Conservation (phyloP, 2,888 invertebrate species). For the Cheiracanthium punctorium region DNA sequence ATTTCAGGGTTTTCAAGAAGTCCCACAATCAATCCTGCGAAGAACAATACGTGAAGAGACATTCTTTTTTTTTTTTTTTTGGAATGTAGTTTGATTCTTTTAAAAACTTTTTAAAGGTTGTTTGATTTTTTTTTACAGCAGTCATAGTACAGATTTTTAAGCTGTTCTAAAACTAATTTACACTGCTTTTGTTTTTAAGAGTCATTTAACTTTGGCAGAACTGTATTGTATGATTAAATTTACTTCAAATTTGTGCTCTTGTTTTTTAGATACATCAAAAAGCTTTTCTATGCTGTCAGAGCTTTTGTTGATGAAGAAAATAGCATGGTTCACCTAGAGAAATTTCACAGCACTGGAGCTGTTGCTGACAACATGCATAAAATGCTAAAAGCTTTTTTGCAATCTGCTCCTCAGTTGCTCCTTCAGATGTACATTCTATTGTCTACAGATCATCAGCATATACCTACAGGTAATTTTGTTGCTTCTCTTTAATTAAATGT, state of each 20-base stretch:
- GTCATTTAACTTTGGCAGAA: no score
- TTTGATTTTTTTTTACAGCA: no score
- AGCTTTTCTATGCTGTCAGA: conserved; percentile 54
- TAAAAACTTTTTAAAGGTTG: no score
- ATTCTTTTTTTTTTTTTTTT: no score
- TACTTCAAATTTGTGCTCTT: neutral
- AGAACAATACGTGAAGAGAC: no score
- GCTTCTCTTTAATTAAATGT: neutral
- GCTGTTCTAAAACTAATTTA: no score
- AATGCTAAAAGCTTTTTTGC: conserved; percentile 83
- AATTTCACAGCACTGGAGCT: conserved; percentile 74
- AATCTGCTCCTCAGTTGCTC: conserved; percentile 84
- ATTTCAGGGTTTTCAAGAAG: no score
- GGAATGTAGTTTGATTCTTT: no score
- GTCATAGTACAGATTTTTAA: no score
- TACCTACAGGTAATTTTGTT: conserved; percentile 37
- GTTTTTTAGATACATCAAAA: conserved; percentile 60
- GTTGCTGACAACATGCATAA: conserved; percentile 82
- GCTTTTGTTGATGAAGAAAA: conserved; percentile 58
- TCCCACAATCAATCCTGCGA: no score
- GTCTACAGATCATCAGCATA: conserved; percentile 42
- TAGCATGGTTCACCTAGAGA: conserved; percentile 55
- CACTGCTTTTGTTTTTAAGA: no score
- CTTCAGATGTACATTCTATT: conserved; percentile 83
- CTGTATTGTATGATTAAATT: no score